phyloP scores from a whole-genome alignment of 2,113 vertebrate genomes.

The Lonchura striata region DNA sequence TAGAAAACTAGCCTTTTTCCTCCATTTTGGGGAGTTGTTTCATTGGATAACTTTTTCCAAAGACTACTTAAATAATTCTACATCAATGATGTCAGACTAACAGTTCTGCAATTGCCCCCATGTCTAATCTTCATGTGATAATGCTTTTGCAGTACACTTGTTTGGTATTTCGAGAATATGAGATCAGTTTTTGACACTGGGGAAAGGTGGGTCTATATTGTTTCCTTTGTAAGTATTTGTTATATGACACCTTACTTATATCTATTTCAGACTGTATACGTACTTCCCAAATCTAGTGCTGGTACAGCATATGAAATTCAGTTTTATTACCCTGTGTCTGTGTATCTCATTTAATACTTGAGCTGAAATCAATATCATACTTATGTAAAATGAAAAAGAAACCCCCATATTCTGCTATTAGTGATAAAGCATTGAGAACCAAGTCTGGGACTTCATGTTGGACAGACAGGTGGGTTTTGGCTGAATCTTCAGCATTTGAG shows the following conservation, averaged over 20 bases:
- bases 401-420: not conserved
- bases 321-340: not conserved
- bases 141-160: not conserved
- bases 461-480: not conserved
- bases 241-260: not conserved
- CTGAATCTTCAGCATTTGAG: not conserved
- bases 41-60: not conserved
- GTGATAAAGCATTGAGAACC: not conserved
- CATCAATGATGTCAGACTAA: not conserved
- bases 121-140: not conserved
- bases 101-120: not conserved
- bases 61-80: not conserved
- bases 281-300: not conserved
- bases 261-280: not conserved
- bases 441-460: not conserved
- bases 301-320: accelerated
- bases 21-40: not conserved
- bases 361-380: not conserved
- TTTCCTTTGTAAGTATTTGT: not conserved
- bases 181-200: not conserved
- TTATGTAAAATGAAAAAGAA: not conserved
- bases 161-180: not conserved
- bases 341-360: not conserved
- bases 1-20: not conserved
- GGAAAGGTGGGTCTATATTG: not conserved